Base-by-base conservation (phyloP, 2,113 vertebrate species). In the Halcyon senegalensis region DNA sequence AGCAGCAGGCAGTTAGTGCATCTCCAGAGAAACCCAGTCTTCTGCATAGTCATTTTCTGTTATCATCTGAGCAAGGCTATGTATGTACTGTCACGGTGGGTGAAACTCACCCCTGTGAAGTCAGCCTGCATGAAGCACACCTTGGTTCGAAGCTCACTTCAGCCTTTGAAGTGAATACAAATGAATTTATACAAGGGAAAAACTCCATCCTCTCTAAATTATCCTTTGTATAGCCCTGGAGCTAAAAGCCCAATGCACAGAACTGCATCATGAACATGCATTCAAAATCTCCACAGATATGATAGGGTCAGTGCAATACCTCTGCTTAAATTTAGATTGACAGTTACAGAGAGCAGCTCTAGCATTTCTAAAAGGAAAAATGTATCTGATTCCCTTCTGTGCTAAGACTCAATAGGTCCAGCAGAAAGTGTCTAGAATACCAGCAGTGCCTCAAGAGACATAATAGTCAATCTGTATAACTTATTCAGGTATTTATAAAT, bases 1-100 rank as follows among this genome's bases (percentile, higher is more conserved):
- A 96, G 75, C 85, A 70, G 90, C 75, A 85, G 77, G 81, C 91
- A 93, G 81, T 93, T 37, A 74, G 93, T 39, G 9, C 75, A 75
- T 72, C 94, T 93, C 95, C 67, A 63, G 93, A 92, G 93, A 80
- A 88, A 51, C 72, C 35, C 59, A 37, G 75, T 11, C 37, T 72
- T 80, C 25, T 4, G 8, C 87, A 33, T 13, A 90, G 92, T 90
- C 93, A 68, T 92, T 41, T 86, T 74, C 17, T 91, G 93, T 96
- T 95, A 93, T 19, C 87, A 13, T 88, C 82, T 70, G 82, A 87
- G 91, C 62, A 66, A 68, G 46, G 51, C 72, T 88, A 4, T 4
- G 51, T 5, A 15, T 1, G 0, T 53, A 7, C 59, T 94, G 90
- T 90, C 94, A 75, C 1, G 0, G 75, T 14, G 68, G 76, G 55